Base-by-base conservation (phyloP, 64 coral and sea anemone species). In the Hydrozoanthus tunicans region DNA sequence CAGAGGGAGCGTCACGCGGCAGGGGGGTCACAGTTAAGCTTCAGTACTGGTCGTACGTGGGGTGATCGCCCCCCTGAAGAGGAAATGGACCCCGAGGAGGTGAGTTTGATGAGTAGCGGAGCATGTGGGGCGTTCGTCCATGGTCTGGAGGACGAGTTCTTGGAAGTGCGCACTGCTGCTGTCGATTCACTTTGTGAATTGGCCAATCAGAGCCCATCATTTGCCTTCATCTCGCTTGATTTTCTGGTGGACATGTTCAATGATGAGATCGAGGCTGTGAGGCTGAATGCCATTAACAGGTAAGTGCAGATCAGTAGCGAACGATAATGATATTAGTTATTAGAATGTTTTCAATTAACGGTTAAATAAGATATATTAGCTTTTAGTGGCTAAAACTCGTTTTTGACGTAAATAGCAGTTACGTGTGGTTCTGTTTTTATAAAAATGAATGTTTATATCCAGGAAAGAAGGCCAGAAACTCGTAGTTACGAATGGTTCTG, bases 231-330 rank as follows among this genome's bases (percentile, higher is more conserved):
- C 4, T 99, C 93, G 51, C 85, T 99, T 78, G 97, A 99, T 60
- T 99, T 99, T 86, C 76, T 99, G 56, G 97, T 95, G 20, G 97
- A 99, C 54, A 99, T 99, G 97, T 95, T 99, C 58, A 99, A 99
- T 69, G 97, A 99, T 76, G 97, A 99, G 83, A 99, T 99, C 61
- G 97, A 99, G 70, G 91, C 92, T 68, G 97, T 99, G 55, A 92
- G 97, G 43, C 60, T 99, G 17, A 99, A 95, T 78, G 97, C 97
- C 4, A 99, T 99, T 20, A 96, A 92, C 92, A 96, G 95, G 81
- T 86, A 86, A 51, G 77, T 79, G 14, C 82, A 82, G 63, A 73
- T 76, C 1, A 20, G 14, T 9, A 59, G 32, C 32, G 32, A 43
- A 43, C 32, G 32, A 43, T 43, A 43, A 43, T 2, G 2, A 43